phyloP scores from a whole-genome alignment of 2,113 vertebrate genomes.

The Fregata magnificens region DNA sequence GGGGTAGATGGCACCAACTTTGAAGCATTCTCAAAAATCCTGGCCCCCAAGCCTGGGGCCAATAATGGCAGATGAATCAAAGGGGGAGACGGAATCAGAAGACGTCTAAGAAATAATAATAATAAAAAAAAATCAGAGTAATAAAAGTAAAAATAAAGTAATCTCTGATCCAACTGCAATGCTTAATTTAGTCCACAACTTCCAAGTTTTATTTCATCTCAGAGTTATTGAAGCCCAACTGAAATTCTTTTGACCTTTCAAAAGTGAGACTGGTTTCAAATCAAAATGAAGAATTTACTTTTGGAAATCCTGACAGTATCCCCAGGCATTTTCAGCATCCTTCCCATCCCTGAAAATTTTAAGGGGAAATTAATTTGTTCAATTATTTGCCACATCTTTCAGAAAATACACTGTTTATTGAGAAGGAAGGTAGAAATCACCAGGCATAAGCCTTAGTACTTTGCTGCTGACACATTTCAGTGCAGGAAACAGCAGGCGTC shows the following conservation, averaged over 20 bases:
- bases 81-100: background rate
- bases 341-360: background rate
- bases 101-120: background rate
- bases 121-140: background rate
- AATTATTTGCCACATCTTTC: background rate
- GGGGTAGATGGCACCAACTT: fast-evolving
- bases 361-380: background rate
- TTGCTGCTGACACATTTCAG: background rate
- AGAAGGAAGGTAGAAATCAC: background rate
- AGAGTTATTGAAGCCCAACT: background rate
- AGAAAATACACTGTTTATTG: background rate
- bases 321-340: background rate
- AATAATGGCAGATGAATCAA: background rate
- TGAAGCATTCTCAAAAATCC: background rate
- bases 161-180: background rate
- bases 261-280: background rate
- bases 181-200: background rate
- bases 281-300: background rate
- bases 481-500: background rate
- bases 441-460: background rate
- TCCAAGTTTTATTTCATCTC: background rate
- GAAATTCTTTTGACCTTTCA: background rate
- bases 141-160: background rate
- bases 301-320: background rate
- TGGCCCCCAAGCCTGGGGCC: background rate